phyloP scores from a whole-genome alignment of 2,888 invertebrate species.

The Drosophila greeni region DNA sequence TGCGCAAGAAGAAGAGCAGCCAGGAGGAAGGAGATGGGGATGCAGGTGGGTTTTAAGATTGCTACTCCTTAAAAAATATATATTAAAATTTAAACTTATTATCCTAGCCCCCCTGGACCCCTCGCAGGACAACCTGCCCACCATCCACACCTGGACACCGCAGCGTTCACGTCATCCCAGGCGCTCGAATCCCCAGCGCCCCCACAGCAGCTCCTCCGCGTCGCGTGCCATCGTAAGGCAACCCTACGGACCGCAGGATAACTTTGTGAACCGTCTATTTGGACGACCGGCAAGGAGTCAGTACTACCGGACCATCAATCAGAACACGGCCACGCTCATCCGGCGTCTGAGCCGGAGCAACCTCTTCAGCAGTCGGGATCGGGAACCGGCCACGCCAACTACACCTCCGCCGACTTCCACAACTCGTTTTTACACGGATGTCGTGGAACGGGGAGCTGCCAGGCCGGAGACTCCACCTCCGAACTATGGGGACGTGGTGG shows the following conservation, averaged over 20 bases:
- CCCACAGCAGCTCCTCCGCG: slow-evolving; percentile 35
- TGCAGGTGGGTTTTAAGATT: slow-evolving; percentile 43
- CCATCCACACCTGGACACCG: slow-evolving; percentile 56
- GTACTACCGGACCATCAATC: slow-evolving; percentile 76
- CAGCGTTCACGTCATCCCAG: slow-evolving; percentile 51
- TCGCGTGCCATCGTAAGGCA: slow-evolving; percentile 60
- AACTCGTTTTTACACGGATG: slow-evolving; percentile 54
- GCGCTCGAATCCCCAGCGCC: slow-evolving; percentile 60
- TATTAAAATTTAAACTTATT: not conserved
- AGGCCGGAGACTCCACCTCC: slow-evolving; percentile 78
- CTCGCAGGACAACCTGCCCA: slow-evolving; percentile 48
- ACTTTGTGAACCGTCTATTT: slow-evolving; percentile 75
- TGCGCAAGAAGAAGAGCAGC: slow-evolving; percentile 42
- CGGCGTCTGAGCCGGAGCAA: slow-evolving; percentile 77
- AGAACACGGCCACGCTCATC: slow-evolving; percentile 77
- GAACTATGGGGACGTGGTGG: slow-evolving; percentile 73
- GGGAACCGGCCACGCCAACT: slow-evolving; percentile 51
- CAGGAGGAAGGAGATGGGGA: slow-evolving; percentile 29
- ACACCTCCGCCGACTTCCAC: slow-evolving; percentile 49
- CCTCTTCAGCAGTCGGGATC: slow-evolving; percentile 75
- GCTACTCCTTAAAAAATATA: not conserved
- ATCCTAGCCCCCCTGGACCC: slow-evolving; percentile 40
- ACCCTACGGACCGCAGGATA: slow-evolving; percentile 70
- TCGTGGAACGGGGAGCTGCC: slow-evolving; percentile 20
- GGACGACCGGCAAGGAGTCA: slow-evolving; percentile 76